Conservation (phyloP, 2,888 invertebrate species). For the Lottia gigantea region DNA sequence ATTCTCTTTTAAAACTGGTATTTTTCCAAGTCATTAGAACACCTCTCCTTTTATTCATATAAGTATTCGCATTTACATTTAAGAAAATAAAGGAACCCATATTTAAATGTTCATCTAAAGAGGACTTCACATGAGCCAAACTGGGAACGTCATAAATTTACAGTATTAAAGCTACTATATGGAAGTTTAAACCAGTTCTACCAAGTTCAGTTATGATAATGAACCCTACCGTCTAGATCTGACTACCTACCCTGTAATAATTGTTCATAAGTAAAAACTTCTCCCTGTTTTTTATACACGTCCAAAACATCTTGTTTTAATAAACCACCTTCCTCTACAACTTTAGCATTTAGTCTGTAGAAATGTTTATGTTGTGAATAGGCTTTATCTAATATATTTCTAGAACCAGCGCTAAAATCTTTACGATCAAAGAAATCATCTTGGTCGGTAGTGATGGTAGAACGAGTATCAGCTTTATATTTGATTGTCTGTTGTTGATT, state of each 20-base stretch:
- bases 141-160: too few species aligned
- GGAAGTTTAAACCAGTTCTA: too few species aligned
- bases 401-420: conserved; percentile 52
- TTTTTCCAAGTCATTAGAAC: too few species aligned
- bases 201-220: too few species aligned
- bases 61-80: too few species aligned
- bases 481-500: conserved; percentile 18
- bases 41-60: too few species aligned
- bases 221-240: too few species aligned
- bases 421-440: conserved; percentile 50
- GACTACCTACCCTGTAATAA: conserved; percentile 51
- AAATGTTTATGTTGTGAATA: conserved; percentile 51
- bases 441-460: conserved; percentile 14
- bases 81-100: too few species aligned
- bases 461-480: conserved; percentile 16
- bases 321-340: conserved; percentile 51
- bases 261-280: conserved; percentile 58
- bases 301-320: conserved; percentile 55
- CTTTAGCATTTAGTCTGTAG: conserved; percentile 48
- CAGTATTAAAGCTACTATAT: too few species aligned
- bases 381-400: conserved; percentile 46
- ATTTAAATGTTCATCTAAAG: too few species aligned
- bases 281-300: conserved; percentile 51
- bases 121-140: too few species aligned
- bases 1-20: too few species aligned